A percentile compares a stretch with the other conserved stretches of the same genome.
Evolutionary conservation across 1,140 invertebrate species (phyloP).

Genomic region (Phymastichus coffea): DNA sequence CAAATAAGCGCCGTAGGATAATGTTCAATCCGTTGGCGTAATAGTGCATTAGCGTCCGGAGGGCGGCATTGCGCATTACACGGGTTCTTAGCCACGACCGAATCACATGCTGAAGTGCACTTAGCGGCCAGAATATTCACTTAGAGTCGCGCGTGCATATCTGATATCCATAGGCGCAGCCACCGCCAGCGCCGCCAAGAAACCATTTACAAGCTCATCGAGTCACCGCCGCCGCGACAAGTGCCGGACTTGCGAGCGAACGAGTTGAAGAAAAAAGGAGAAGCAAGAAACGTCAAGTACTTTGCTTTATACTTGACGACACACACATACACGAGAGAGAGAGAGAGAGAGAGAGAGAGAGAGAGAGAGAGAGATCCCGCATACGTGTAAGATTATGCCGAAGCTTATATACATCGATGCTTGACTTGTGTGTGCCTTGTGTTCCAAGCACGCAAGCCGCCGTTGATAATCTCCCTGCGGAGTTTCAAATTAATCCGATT

Average conservation of each 20-base stretch:
- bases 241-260: no score
- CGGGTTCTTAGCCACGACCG: neutral
- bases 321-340: neutral
- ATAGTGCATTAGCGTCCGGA: no score
- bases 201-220: conserved; percentile 2
- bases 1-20: no score
- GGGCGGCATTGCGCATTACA: no score
- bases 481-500: conserved; percentile 12
- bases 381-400: neutral
- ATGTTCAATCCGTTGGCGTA: no score
- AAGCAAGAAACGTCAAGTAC: no score
- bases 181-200: neutral
- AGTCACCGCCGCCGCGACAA: neutral
- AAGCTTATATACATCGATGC: neutral
- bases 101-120: neutral
- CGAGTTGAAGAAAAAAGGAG: no score
- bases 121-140: conserved; percentile 6
- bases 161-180: no score
- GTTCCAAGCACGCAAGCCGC: neutral
- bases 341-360: neutral
- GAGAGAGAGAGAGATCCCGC: neutral
- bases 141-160: neutral
- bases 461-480: neutral
- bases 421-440: no score
- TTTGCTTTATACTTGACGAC: no score